Evolutionary conservation across 2,888 invertebrate genomes (phyloP).

Genomic region (Tachina grossa): DNA sequence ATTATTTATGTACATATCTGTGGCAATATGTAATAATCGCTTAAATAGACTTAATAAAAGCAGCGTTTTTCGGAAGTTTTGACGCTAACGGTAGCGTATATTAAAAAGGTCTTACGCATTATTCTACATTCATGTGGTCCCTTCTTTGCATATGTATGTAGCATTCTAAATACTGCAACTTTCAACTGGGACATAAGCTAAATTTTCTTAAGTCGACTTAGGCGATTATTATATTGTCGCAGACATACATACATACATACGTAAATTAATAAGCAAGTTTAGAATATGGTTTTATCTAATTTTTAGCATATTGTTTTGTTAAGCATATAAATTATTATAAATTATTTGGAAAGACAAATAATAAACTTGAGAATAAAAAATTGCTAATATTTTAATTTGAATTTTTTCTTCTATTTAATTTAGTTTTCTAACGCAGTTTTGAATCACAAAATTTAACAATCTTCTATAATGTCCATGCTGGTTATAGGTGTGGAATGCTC

Average conservation of each 20-base stretch:
- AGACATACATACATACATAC: not conserved
- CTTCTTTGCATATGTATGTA: too few species aligned
- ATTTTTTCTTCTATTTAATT: conserved; percentile 17
- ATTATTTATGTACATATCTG: not conserved
- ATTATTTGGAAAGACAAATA: conserved; percentile 17
- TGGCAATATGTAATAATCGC: too few species aligned
- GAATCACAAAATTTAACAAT: conserved; percentile 72
- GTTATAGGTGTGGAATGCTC: conserved; percentile 48
- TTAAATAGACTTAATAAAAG: too few species aligned
- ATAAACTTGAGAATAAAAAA: not conserved
- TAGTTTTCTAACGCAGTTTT: conserved; percentile 7
- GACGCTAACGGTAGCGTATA: too few species aligned
- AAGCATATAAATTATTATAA: conserved; percentile 2
- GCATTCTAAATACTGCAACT: too few species aligned
- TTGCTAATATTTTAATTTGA: conserved; percentile 49
- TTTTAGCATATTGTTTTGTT: conserved; percentile 15
- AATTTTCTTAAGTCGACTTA: too few species aligned
- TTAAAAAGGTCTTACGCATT: too few species aligned
- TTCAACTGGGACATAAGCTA: too few species aligned
- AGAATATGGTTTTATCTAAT: not conserved
- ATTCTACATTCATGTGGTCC: too few species aligned
- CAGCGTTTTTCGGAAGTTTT: too few species aligned
- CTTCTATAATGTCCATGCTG: conserved; percentile 74
- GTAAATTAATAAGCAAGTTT: not conserved
- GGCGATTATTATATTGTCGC: not conserved